These are phyloP conservation scores for Crypturellus undulatus DNA, from an alignment of 2,113 vertebrate species.

Conservation along the genomic window DNA sequence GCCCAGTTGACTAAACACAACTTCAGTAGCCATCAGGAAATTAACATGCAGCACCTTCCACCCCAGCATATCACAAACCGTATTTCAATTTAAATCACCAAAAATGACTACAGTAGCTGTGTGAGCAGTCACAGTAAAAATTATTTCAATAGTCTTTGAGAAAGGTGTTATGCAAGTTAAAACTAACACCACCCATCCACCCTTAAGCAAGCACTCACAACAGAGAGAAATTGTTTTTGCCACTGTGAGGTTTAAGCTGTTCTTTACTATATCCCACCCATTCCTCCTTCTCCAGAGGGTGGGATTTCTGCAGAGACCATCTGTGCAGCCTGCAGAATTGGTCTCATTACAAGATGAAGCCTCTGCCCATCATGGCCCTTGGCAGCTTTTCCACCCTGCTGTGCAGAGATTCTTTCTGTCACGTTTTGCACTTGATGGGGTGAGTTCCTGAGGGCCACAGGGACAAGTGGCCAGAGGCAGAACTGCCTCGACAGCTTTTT, in stretches of 20 bases:
- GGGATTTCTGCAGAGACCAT: no score
- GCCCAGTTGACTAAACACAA: not conserved
- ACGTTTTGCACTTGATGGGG: not conserved
- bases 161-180: not conserved
- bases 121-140: not conserved
- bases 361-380: not conserved
- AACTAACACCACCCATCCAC: not conserved
- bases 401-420: not conserved
- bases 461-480: not conserved
- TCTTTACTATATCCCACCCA: no score
- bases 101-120: not conserved
- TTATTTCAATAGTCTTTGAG: not conserved
- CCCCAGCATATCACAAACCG: no score
- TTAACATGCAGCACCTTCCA: not conserved
- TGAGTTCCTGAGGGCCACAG: not conserved
- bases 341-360: not conserved
- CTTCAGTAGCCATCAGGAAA: not conserved
- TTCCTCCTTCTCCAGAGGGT: no score
- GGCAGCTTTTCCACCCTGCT: not conserved
- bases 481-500: not conserved
- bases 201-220: not conserved
- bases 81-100: not conserved
- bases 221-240: not conserved
- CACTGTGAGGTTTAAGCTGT: not conserved
- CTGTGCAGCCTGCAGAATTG: not conserved